Evolutionary conservation across 2,888 invertebrate genomes (phyloP), one percentile per base, ranked within the genome.

Genomic region (Lottia gigantea): DNA sequence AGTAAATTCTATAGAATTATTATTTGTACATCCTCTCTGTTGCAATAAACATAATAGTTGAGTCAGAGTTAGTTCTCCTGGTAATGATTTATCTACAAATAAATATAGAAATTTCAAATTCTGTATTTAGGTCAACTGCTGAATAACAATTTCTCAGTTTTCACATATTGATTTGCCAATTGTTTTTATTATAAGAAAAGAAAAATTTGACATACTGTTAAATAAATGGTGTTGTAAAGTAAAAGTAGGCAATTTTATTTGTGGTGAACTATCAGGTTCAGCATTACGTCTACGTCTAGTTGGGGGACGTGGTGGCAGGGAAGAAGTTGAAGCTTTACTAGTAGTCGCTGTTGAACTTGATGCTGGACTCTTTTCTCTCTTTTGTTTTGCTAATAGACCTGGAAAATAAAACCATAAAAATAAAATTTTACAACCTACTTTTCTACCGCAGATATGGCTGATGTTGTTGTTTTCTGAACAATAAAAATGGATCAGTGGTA

Each of bases 361-460:
- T 15, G 69, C 68, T 16, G 73, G 76, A 67, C 95, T 95, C 88
- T 95, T 95, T 75, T 93, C 92, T 63, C 95, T 91, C 88, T 95
- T 95, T 88, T 95, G 95, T 89, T 95, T 95, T 67, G 95, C 95
- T 23, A 94, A 94, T 74, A 94, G 93, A 67, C 94, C 95, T 77
- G 46, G 3, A 46, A 40, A 40, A 40, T 40, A 3, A 40, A 40
- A 40, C 6, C 40, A 40, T 6, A 31, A 4, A 6, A 31, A 31
- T 31, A 6, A 6, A 31, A 6, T 31, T 31, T 31, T 31, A 31
- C 6, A 6, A 4, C 31, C 31, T 31, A 31, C 6, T 31, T 31
- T 31, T 31, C 31, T 31, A 6, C 31, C n/a, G n/a, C n/a, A n/a
- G n/a, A n/a, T n/a, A n/a, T n/a, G n/a, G n/a, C n/a, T n/a, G n/a